Conservation (phyloP, 2,113 vertebrate genomes). For the Hystrix cristata region DNA sequence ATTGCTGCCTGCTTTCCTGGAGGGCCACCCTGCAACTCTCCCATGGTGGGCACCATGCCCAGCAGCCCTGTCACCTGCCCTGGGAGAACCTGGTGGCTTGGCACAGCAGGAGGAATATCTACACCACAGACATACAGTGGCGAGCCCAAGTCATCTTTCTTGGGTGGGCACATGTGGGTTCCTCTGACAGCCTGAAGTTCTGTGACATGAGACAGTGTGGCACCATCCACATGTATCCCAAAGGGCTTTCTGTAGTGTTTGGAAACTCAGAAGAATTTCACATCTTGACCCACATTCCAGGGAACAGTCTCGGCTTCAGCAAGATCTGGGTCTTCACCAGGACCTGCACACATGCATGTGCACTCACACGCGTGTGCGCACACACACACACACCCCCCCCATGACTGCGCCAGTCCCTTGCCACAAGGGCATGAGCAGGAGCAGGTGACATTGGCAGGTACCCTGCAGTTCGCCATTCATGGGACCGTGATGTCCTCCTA, state of each 20-base stretch:
- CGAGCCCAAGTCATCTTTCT: background rate
- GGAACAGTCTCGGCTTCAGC: rapidly evolving
- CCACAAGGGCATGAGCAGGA: too few relatives aligned
- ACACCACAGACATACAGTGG: too few relatives aligned
- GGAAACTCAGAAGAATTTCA: background rate
- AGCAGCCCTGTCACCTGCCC: too few relatives aligned
- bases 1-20: background rate
- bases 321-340: too few relatives aligned
- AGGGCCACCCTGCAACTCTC: background rate
- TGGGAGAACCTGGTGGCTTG: background rate
- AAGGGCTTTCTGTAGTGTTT: background rate
- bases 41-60: too few relatives aligned
- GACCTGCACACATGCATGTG: background rate
- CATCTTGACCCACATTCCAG: background rate
- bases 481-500: rapidly evolving
- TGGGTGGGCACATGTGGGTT: too few relatives aligned
- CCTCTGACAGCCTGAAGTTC: background rate
- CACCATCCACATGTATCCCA: background rate
- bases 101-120: background rate
- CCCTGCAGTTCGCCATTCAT: rapidly evolving
- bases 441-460: background rate
- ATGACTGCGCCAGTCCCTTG: rapidly evolving
- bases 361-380: too few relatives aligned
- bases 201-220: background rate
- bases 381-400: too few relatives aligned